Conservation (phyloP, 2,888 invertebrate species). For the Agrochola circellaris region DNA sequence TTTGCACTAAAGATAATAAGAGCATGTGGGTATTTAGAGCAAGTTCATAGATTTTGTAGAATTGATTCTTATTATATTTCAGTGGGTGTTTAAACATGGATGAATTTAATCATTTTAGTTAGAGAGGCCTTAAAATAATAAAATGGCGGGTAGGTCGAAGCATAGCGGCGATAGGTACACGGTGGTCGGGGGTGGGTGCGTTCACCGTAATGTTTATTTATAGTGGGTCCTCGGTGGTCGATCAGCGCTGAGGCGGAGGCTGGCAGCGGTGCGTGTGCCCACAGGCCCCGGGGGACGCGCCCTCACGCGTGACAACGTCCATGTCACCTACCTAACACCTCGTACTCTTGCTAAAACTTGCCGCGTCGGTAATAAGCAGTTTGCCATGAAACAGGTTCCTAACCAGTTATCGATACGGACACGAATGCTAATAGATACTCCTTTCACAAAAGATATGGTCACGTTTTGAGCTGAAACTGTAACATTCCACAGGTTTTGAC, state of each 20-base stretch:
- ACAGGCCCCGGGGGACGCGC: conserved; percentile 68
- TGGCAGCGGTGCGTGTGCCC: conserved; percentile 84
- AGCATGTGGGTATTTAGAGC: conserved; percentile 38
- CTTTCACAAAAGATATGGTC: conserved; percentile 24
- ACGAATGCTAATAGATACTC: conserved; percentile 30
- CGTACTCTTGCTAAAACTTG: conserved; percentile 42
- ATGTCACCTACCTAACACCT: conserved; percentile 64
- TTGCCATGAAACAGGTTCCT: conserved; percentile 48
- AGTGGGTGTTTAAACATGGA: neutral
- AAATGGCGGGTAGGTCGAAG: conserved; percentile 19
- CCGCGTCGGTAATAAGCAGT: conserved; percentile 50
- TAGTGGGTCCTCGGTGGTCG: conserved; percentile 75
- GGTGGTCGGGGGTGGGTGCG: conserved; percentile 46
- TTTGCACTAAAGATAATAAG: conserved; percentile 35
- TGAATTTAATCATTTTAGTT: neutral
- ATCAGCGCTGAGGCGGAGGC: conserved; percentile 72
- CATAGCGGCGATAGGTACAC: conserved; percentile 19
- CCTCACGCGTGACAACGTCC: conserved; percentile 80
- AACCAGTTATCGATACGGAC: conserved; percentile 44
- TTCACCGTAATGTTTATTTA: conserved; percentile 77
- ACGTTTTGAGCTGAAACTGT: neutral
- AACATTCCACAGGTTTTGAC: neutral
- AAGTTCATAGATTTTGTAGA: conserved; percentile 42
- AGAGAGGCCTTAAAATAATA: conserved; percentile 14
- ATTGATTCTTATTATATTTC: conserved; percentile 7